These are phyloP conservation scores for Enoplosus armatus DNA, from an alignment of 2,797 vertebrate genomes.

Conservation along the genomic window DNA sequence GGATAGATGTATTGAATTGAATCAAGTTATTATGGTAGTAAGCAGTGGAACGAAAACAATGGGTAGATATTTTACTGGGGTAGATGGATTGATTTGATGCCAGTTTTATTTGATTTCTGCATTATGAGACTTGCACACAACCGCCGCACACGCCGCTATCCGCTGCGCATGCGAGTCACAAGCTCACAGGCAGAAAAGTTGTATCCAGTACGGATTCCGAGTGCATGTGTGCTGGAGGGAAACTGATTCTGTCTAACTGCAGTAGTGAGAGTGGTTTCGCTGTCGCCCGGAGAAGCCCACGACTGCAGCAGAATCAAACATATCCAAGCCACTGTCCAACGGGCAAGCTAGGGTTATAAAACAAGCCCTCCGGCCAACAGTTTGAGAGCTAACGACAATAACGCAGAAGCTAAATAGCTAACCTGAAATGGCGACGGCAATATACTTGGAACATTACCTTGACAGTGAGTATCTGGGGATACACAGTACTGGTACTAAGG, in stretches of 20 bases:
- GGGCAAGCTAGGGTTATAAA: slow-evolving; percentile 51
- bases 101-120: not conserved
- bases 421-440: slow-evolving; percentile 93
- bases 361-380: slow-evolving; percentile 55
- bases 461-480: slow-evolving; percentile 89
- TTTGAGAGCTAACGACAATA: slow-evolving; percentile 44
- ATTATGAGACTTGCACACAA: not conserved
- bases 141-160: not conserved
- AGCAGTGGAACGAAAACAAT: not conserved
- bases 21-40: too few relatives aligned
- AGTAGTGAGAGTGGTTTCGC: not conserved
- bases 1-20: not conserved
- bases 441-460: slow-evolving; percentile 98
- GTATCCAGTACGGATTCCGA: not conserved
- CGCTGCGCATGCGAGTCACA: slow-evolving; percentile 49
- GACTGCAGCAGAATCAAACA: not conserved
- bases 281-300: not conserved
- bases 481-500: fast-evolving
- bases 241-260: not conserved
- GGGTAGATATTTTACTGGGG: too few relatives aligned
- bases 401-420: slow-evolving; percentile 71
- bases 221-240: slow-evolving; percentile 28
- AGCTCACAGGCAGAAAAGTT: slow-evolving; percentile 28
- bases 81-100: not conserved
- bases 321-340: slow-evolving; percentile 1